Evolutionary conservation across 2,113 vertebrate species (phyloP), one percentile per base, ranked within the genome.

Genomic region (Poeciliopsis retropinna): DNA sequence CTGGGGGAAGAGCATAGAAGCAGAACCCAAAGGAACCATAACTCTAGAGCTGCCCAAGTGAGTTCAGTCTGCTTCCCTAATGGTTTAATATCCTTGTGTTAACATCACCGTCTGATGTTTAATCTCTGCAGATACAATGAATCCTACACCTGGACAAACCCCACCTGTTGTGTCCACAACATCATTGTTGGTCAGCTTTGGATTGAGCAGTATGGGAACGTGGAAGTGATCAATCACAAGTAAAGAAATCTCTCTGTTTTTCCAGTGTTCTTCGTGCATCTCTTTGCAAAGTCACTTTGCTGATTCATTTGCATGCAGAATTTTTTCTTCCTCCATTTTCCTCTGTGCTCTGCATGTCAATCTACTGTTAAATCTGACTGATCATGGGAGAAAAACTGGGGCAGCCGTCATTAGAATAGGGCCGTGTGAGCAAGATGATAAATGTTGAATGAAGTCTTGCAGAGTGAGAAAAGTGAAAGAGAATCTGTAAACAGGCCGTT

Each of bases 1-100:
- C 87, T 99, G 98, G 97, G 98, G 98, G 3, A 99, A 99, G 89
- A 98, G 97, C 0, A 98, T 99, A 72, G 98, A 99, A 94, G 98
- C 98, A 0, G 98, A 99, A 83, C 98, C 98, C 51, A 97, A 96
- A 84, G 98, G 98, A 81, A 94, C 94, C 5, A 98, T 99, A 89
- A 99, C 97, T n/a, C 93, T 99, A 91, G 97, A 99, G 90, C 95
- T 99, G 41, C 96, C 97, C 70, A 96, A 96, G 98, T 98, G 91
- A 96, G 97, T 95, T 39, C 41, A 64, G 22, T 3, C 30, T 10
- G 34, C 34, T 39, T 41, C 14, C 27, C 22, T 57, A n/a, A 57
- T 4, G 6, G 28, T 5, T 67, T 15, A 9, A 67, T 27, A 28
- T 67, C 22, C 9, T 15, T 67, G 44, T 30, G 28, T 37, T 3